Evolutionary conservation across 2,113 vertebrate genomes (phyloP), one percentile per base, ranked within the genome.

Genomic region (Climacteris rufus): DNA sequence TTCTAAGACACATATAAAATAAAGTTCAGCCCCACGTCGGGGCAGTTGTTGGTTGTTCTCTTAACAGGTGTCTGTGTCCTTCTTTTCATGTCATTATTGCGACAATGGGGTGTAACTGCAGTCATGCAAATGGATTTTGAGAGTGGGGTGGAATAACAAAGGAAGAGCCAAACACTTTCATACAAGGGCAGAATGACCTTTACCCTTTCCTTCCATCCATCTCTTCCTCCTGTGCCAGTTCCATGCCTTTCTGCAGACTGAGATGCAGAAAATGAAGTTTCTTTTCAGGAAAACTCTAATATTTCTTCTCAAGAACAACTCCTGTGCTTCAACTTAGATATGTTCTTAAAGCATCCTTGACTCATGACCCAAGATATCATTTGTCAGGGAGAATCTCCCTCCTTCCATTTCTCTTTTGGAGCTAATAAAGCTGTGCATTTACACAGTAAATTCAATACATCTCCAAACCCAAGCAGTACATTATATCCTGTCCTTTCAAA

Each of bases 361-460:
- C 90, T 94, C 45, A 20, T 3, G 72, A 90, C 96, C 92, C 82
- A 39, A 61, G 85, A 45, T 33, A 39, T 15, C 80, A 90, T 71
- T 71, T 96, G 91, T 87, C 94, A 92, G 81, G 39, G 88, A 50
- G 89, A 76, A 77, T 54, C 50, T 59, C 78, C 90, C 80, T 75
- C 72, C 50, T 79, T 42, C 68, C 33, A 10, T 92, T 87, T 76
- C 81, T 64, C 59, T 87, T 83, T 56, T 18, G 59, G 68, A 94
- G 87, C 54, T 93, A 93, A 92, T 89, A 80, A 94, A 42, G 81
- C 83, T 91, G 76, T 82, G 70, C 92, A 95, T 97, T 96, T 96
- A 87, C 81, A 83, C 86, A 87, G 91, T 71, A 87, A 80, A 94
- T 88, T 60, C 96, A 95, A 83, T 74, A 20, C 87, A 45, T 70